Evolutionary conservation across 2,888 invertebrate species (phyloP).

Genomic region (Synanthedon andrenaeformis): DNA sequence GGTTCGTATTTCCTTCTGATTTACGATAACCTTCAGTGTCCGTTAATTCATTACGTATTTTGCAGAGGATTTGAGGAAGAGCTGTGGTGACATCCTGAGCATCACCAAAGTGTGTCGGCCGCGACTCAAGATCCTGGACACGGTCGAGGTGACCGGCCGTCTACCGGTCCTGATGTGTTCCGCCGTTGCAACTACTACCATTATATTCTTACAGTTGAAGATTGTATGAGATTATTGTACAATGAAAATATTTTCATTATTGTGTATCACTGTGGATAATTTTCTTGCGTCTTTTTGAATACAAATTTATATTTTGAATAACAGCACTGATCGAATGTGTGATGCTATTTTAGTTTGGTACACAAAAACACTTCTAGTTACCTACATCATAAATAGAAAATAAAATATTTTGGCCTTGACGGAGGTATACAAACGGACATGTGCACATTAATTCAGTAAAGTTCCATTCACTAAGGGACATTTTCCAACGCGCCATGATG

Average conservation of each 20-base stretch:
- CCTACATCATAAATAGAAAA: too few relatives aligned
- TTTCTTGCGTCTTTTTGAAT: too few relatives aligned
- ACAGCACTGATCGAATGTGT: too few relatives aligned
- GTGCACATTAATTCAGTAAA: too few relatives aligned
- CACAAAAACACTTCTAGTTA: too few relatives aligned
- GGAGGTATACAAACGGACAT: too few relatives aligned
- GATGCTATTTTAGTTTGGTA: too few relatives aligned
- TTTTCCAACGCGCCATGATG: too few relatives aligned
- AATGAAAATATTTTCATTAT: not conserved
- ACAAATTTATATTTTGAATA: too few relatives aligned
- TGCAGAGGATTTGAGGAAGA: not conserved
- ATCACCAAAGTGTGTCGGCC: not conserved
- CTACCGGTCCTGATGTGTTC: not conserved
- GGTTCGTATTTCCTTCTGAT: not conserved
- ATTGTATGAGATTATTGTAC: not conserved
- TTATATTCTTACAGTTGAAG: not conserved
- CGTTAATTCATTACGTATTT: not conserved
- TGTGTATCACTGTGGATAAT: too few relatives aligned
- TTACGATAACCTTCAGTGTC: not conserved
- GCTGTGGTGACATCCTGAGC: not conserved
- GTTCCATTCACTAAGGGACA: too few relatives aligned
- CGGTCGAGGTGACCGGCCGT: not conserved
- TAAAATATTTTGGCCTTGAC: too few relatives aligned
- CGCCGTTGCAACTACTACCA: not conserved
- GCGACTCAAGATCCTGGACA: not conserved